Base-by-base conservation (phyloP, 2,888 invertebrate species). In the Phortica okadai region DNA sequence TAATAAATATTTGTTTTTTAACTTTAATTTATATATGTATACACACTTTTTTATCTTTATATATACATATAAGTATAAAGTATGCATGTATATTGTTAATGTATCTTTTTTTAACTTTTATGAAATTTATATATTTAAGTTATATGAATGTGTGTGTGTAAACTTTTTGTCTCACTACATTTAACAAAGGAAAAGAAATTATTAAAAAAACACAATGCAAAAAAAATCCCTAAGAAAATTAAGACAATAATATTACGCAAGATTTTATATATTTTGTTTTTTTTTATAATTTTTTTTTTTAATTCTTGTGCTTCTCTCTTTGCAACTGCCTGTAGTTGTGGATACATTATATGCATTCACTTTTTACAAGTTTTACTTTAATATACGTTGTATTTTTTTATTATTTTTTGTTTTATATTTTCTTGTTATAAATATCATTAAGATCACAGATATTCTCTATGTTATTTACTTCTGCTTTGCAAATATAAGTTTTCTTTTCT, bases 371-470 rank as follows among this genome's bases (percentile, higher is more conserved):
- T 78, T 76, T 74, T 73, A 76, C 76, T 79, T 78, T 50, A 76
- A 78, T 76, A 76, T 81, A 75, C 50, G 58, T 74, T 41, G 44
- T 69, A 21, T 50, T 74, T 72, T 44, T 75, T 14, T 75, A 50
- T 73, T 33, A 16, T 70, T 80, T 75, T 77, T 75, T 78, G 81
- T 81, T 74, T 81, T 78, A 58, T 74, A 33, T 70, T 84, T 77
- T 80, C 83, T 83, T 84, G 88, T 84, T 81, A 79, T 89, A 89
- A 90, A 91, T 91, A 91, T 90, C 90, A 90, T 89, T 91, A 90
- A 90, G 91, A 91, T 91, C 91, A 91, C 91, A 91, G 91, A 91
- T 91, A 91, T 91, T 89, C 90, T 91, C 90, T 91, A 90, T 91
- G 89, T 90, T 87, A 88, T 84, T 86, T 72, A 54, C 87, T 85